Percentiles rank a stretch among this genome's conserved stretches.
Conservation (phyloP, 2,888 invertebrate species). For the Erebia aethiops region DNA sequence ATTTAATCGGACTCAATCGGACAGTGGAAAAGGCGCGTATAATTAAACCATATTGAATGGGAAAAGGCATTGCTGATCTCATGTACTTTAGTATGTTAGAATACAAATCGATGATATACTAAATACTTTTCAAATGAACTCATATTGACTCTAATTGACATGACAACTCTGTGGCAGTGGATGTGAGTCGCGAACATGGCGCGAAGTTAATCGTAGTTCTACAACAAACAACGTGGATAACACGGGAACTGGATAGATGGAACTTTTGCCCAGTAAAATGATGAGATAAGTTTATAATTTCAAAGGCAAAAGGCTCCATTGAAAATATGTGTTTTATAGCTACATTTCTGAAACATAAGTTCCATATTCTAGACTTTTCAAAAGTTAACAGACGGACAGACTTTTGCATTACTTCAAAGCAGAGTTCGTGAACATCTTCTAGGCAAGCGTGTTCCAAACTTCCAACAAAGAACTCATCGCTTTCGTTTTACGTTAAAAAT, state of each 20-base stretch:
- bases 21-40: too few relatives aligned
- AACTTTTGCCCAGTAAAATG: slow-evolving; percentile 4
- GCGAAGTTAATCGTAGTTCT: slow-evolving; percentile 15
- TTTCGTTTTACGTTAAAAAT: too few relatives aligned
- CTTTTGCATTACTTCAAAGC: too few relatives aligned
- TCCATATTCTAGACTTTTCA: background rate
- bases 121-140: background rate
- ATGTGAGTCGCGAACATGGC: background rate
- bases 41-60: too few relatives aligned
- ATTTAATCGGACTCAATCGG: too few relatives aligned
- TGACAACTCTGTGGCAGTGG: background rate
- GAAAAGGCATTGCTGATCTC: too few relatives aligned
- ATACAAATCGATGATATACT: too few relatives aligned
- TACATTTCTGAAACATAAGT: background rate
- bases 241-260: background rate
- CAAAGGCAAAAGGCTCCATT: background rate
- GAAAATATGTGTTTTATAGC: background rate
- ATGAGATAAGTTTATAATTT: slow-evolving; percentile 6
- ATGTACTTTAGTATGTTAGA: too few relatives aligned
- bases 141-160: background rate
- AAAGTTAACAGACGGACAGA: too few relatives aligned
- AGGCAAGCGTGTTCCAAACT: too few relatives aligned
- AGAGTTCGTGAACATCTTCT: too few relatives aligned
- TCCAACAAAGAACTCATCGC: too few relatives aligned
- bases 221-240: slow-evolving; percentile 15